A percentile compares a stretch with the other conserved stretches of the same genome.
Evolutionary conservation across 2,113 vertebrate species (phyloP).

Genomic region (Chamaea fasciata): DNA sequence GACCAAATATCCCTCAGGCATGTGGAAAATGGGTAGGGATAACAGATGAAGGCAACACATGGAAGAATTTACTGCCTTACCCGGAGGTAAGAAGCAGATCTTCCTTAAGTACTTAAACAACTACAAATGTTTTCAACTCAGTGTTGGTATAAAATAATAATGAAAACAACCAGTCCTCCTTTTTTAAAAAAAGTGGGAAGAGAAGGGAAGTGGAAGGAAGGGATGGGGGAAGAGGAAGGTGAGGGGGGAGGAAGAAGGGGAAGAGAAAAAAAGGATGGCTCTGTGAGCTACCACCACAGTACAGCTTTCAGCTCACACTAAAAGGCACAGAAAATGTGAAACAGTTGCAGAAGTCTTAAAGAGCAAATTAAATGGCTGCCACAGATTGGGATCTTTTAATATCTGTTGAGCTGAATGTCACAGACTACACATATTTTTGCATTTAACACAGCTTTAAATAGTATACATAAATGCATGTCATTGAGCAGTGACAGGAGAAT

Average conservation of each 20-base stretch:
- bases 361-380: not conserved
- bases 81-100: constrained; percentile 31
- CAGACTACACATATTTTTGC: constrained; percentile 11
- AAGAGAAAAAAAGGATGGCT: not conserved
- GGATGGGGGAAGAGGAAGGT: not conserved
- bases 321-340: constrained; percentile 11
- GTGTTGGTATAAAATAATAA: constrained; percentile 23
- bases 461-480: not conserved
- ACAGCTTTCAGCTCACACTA: not conserved
- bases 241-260: not conserved
- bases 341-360: constrained; percentile 10
- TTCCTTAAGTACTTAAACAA: constrained; percentile 35
- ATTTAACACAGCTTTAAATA: not conserved
- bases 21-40: not conserved
- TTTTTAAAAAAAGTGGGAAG: not conserved
- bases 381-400: constrained; percentile 4
- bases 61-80: constrained; percentile 39
- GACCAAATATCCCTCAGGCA: not conserved
- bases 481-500: not conserved
- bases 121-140: constrained; percentile 47
- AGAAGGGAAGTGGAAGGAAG: not conserved
- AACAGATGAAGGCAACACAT: not conserved
- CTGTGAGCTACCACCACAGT: not conserved
- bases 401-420: constrained; percentile 11
- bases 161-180: not conserved